Evolutionary conservation across 1,140 invertebrate species (phyloP).

Genomic region (Zaprionus capensis): DNA sequence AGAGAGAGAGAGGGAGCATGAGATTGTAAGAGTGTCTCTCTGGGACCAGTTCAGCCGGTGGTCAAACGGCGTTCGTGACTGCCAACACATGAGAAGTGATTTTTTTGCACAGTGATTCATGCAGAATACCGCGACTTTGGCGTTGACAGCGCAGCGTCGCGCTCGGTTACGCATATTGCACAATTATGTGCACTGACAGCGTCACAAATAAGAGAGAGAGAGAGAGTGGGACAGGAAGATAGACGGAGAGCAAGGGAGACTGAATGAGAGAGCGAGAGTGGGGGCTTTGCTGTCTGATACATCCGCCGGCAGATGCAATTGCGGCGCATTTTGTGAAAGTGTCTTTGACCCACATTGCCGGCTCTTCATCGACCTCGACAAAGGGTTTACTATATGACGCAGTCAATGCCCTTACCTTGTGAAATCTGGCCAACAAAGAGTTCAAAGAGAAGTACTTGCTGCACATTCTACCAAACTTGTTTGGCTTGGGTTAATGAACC

Average conservation of each 20-base stretch:
- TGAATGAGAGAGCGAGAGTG: neutral
- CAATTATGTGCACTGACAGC: constrained; percentile 27
- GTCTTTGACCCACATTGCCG: constrained; percentile 35
- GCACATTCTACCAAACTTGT: constrained; percentile 54
- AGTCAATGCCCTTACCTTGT: constrained; percentile 19
- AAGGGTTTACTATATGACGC: constrained; percentile 17
- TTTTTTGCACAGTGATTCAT: constrained; percentile 53
- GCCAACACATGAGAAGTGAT: constrained; percentile 41
- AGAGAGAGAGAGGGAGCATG: neutral
- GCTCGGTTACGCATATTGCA: constrained; percentile 37
- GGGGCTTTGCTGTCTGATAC: neutral
- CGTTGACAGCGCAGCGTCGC: neutral
- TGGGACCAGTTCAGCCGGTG: constrained; percentile 6
- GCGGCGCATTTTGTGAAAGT: constrained; percentile 40
- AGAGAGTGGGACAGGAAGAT: neutral
- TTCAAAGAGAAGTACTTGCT: constrained; percentile 13
- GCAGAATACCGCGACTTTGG: constrained; percentile 8
- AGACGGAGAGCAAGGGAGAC: neutral
- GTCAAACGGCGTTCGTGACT: constrained; percentile 63
- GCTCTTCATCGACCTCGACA: neutral
- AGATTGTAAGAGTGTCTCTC: neutral
- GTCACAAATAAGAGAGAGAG: constrained; percentile 17
- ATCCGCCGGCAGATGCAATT: constrained; percentile 38
- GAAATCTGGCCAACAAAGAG: constrained; percentile 20
- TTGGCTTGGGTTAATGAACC: constrained; percentile 63